phyloP scores from a whole-genome alignment of 2,888 invertebrate species.

The Scaptomyza tumidula region DNA sequence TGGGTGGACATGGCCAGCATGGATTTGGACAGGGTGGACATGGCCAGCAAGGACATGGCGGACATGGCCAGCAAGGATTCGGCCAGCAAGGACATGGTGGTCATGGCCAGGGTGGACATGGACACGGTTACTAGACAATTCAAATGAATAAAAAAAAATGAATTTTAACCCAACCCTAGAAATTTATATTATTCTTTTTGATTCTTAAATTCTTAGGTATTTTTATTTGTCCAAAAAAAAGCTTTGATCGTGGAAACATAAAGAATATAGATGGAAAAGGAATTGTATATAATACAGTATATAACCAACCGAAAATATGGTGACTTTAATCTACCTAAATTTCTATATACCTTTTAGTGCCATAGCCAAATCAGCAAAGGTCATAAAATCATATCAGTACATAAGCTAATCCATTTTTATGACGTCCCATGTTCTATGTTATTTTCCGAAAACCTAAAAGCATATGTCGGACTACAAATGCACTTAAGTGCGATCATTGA shows the following conservation, averaged over 20 bases:
- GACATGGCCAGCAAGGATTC: conserved; percentile 37
- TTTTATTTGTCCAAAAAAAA: too few species aligned
- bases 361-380: background rate
- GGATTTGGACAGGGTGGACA: conserved; percentile 25
- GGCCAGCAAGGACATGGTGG: conserved; percentile 38
- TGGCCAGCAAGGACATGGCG: conserved; percentile 1
- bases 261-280: too few species aligned
- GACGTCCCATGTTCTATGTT: background rate
- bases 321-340: background rate
- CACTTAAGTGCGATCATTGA: too few species aligned
- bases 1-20: conserved; percentile 9
- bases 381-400: conserved; percentile 3
- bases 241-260: too few species aligned
- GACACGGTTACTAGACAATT: conserved; percentile 8
- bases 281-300: too few species aligned
- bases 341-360: background rate
- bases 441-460: background rate
- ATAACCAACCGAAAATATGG: background rate
- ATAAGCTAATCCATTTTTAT: conserved; percentile 8
- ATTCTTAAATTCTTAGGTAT: too few species aligned
- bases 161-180: background rate
- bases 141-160: conserved; percentile 6
- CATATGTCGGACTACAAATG: background rate
- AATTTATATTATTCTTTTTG: too few species aligned
- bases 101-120: conserved; percentile 39